Percentiles rank a stretch among this genome's conserved stretches.
phyloP scores from a whole-genome alignment of 2,113 vertebrate genomes.

The Elephas maximus region DNA sequence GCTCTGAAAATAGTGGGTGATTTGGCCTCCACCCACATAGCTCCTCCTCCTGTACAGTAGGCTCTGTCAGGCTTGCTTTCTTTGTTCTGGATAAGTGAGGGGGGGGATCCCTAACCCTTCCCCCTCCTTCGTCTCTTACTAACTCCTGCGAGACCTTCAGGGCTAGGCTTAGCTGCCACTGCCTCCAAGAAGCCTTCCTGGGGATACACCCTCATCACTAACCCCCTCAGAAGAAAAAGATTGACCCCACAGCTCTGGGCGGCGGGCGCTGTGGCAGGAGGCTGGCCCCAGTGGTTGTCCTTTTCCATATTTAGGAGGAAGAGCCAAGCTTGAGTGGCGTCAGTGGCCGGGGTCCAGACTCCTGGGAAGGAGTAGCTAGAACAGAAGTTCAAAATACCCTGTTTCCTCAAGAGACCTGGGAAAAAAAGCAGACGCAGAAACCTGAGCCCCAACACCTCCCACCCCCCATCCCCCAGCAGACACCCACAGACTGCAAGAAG shows the following conservation, averaged over 20 bases:
- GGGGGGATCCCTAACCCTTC: neutral
- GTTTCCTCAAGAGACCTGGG: slow-evolving; percentile 4
- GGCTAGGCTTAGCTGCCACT: neutral
- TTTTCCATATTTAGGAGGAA: neutral
- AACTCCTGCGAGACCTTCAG: slow-evolving; percentile 19
- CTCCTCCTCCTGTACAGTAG: slow-evolving; percentile 23
- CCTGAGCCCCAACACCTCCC: neutral
- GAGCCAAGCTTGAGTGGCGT: neutral
- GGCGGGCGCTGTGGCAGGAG: neutral
- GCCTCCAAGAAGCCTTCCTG: slow-evolving; percentile 40
- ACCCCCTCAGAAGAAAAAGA: neutral
- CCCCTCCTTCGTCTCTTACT: slow-evolving; percentile 9
- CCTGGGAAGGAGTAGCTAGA: neutral
- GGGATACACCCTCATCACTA: neutral
- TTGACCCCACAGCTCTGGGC: neutral
- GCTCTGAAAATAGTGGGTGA: neutral
- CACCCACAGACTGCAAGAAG: neutral
- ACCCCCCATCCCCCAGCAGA: neutral
- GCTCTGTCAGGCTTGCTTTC: neutral
- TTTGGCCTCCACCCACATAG: neutral
- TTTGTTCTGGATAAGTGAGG: slow-evolving; percentile 47
- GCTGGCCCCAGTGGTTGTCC: neutral
- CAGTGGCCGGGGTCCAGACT: neutral
- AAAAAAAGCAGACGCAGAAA: neutral
- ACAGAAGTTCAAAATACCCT: neutral